Conservation (phyloP, 2,113 vertebrate species). For the Leptobrachium ailaonicum region DNA sequence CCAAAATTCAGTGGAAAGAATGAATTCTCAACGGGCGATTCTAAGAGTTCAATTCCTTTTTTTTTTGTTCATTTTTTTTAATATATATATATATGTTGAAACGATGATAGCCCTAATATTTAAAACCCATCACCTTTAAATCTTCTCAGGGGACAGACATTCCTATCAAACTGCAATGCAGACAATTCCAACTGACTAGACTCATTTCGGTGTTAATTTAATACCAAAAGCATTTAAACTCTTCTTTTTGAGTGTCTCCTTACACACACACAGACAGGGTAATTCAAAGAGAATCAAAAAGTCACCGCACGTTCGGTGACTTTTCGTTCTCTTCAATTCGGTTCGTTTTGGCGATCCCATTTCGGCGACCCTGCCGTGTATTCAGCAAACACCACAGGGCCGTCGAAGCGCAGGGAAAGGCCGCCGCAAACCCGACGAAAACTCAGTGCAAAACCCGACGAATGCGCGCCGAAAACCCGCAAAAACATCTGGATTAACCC, state of each 20-base stretch:
- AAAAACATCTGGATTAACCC: too few species aligned
- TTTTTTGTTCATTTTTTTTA: too few species aligned
- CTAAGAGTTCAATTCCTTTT: not conserved
- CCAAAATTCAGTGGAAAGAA: slow-evolving; percentile 8
- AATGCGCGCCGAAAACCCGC: too few species aligned
- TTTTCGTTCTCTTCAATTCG: not conserved
- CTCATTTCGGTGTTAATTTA: slow-evolving; percentile 10
- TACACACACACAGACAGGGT: too few species aligned
- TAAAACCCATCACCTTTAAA: not conserved
- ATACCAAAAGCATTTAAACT: slow-evolving; percentile 3
- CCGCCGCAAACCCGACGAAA: too few species aligned
- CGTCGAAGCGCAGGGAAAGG: too few species aligned
- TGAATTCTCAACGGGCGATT: not conserved
- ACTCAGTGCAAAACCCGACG: too few species aligned
- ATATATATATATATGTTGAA: not conserved
- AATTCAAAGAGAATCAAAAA: not conserved
- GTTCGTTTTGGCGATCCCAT: too few species aligned
- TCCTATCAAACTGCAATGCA: not conserved
- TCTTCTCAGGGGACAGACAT: slow-evolving; percentile 1
- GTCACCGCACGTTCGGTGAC: not conserved
- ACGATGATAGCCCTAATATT: not conserved
- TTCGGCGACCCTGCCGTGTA: too few species aligned
- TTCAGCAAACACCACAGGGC: too few species aligned
- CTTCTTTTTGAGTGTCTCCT: not conserved
- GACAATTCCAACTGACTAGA: slow-evolving; percentile 12